Evolutionary conservation across 2,113 vertebrate species (phyloP), one percentile per base, ranked within the genome.

Genomic region (Dunckerocampus dactyliophorus): DNA sequence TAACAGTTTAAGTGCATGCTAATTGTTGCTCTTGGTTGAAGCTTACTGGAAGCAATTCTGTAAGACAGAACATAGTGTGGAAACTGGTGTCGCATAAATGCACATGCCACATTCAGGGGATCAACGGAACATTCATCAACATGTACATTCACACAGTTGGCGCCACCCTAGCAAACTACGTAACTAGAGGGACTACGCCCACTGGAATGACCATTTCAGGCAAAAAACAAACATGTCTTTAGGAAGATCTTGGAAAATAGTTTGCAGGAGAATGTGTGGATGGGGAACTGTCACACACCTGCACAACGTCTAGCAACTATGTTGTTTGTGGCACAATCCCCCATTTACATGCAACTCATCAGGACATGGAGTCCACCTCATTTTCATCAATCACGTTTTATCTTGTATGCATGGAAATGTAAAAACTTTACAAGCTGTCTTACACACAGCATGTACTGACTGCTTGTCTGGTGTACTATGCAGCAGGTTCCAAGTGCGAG

Each of bases 11-110:
- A 79, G 82, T 84, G 81, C 84, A 83, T 86, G 80, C 80, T 83
- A 82, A 66, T 65, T 82, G 80, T 82, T 80, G 79, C 82, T 85
- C 84, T 86, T 81, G 69, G 75, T 83, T 82, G 75, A 80, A 82
- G 81, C 78, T 85, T 72, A 82, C 73, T 87, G 86, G 87, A 91
- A 89, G 86, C 83, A 69, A 80, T 81, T 84, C 71, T 63, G 72
- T 77, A 85, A 78, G 69, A 86, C 72, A 70, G 75, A 80, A 80
- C 69, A 75, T 69, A 47, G 59, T 54, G 63, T 75, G 65, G 64
- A 66, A 80, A 78, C 61, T 47, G 74, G 83, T 55, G 54, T 62
- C 14, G 68, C 64, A 75, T 55, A 51, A 49, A 79, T 69, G 37
- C 71, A 69, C 71, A 67, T 66, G 69, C 70, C 77, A 61, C 73